Percentiles rank a stretch among this genome's conserved stretches.
Conservation (phyloP, 1,140 invertebrate species). For the Saccostrea echinata region DNA sequence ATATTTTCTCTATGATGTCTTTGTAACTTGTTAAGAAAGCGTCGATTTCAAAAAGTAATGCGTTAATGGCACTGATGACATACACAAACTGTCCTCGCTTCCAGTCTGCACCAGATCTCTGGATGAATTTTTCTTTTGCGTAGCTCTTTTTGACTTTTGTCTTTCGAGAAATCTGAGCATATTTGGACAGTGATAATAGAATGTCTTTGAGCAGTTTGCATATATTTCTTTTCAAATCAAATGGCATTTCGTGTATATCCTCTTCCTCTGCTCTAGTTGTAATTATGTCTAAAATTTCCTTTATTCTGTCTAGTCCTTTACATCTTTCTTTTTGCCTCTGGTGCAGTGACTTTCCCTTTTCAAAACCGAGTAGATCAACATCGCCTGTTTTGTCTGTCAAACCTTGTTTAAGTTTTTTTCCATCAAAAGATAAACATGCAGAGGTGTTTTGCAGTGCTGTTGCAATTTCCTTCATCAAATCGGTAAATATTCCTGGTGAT, state of each 20-base stretch:
- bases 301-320: background rate
- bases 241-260: background rate
- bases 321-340: background rate
- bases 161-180: background rate
- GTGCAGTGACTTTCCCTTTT: slow-evolving; percentile 39
- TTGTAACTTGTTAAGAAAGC: background rate
- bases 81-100: slow-evolving; percentile 54
- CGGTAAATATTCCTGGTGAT: slow-evolving; percentile 45
- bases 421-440: slow-evolving; percentile 53
- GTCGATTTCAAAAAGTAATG: slow-evolving; percentile 53
- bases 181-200: no score
- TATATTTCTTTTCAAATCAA: background rate
- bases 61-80: slow-evolving; percentile 53
- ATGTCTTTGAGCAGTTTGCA: background rate
- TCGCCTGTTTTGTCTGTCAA: slow-evolving; percentile 49
- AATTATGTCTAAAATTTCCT: slow-evolving; percentile 21
- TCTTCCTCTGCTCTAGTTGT: background rate
- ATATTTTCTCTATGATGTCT: slow-evolving; percentile 1
- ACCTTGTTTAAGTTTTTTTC: slow-evolving; percentile 55
- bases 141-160: slow-evolving; percentile 57
- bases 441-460: slow-evolving; percentile 40
- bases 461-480: slow-evolving; percentile 6
- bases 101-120: slow-evolving; percentile 54
- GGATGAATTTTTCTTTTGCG: slow-evolving; percentile 54
- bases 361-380: slow-evolving; percentile 54